phyloP scores from a whole-genome alignment of 2,797 vertebrate species.

The Ceyx erithaca region DNA sequence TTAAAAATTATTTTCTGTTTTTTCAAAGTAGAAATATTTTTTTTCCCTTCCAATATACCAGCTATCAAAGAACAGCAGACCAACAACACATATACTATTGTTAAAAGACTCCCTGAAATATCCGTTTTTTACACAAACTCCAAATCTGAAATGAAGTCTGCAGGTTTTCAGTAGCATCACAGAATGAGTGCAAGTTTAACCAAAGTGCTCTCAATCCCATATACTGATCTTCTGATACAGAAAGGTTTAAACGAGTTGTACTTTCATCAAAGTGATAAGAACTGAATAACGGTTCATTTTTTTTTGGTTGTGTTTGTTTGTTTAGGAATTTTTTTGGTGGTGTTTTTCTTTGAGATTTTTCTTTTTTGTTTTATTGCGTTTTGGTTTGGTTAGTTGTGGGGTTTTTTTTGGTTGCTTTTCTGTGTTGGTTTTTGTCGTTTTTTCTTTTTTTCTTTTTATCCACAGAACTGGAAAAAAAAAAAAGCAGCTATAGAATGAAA shows the following conservation, averaged over 20 bases:
- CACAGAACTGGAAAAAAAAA: neutral
- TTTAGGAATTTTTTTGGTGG: no score
- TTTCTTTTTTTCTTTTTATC: fast-evolving
- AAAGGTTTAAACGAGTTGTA: neutral
- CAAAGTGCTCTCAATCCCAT: neutral
- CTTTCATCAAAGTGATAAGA: neutral
- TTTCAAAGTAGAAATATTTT: neutral
- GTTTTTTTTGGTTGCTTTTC: neutral
- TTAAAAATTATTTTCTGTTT: neutral
- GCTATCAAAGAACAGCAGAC: neutral
- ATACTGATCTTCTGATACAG: neutral
- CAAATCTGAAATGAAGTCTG: neutral
- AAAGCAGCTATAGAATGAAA: slow-evolving; percentile 7
- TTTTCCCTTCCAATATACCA: neutral
- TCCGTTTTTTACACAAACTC: neutral
- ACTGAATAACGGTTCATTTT: neutral
- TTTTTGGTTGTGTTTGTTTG: no score
- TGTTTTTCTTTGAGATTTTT: neutral
- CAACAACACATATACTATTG: neutral
- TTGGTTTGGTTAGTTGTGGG: neutral
- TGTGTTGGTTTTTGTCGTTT: neutral
- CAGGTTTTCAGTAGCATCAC: neutral
- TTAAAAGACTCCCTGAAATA: neutral
- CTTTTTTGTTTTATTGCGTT: neutral
- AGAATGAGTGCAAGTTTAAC: neutral